phyloP scores from a whole-genome alignment of 2,888 invertebrate genomes.

The Pammene aurita region DNA sequence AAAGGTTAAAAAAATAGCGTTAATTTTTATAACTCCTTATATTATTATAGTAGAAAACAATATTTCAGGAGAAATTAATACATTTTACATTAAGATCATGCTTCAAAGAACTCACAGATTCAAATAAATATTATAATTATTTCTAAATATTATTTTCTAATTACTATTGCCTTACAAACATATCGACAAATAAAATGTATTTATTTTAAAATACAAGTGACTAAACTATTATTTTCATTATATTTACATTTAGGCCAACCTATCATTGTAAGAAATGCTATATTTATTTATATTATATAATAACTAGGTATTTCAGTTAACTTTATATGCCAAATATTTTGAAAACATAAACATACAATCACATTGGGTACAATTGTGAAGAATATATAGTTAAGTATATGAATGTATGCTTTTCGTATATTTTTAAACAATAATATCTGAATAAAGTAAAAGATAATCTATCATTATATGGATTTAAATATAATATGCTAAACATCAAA shows the following conservation, averaged over 20 bases:
- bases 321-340: conserved; percentile 16
- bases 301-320: conserved; percentile 24
- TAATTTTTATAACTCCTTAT: conserved; percentile 36
- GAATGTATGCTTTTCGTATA: not conserved
- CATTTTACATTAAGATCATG: conserved; percentile 31
- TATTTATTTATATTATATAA: conserved; percentile 42
- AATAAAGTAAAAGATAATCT: not conserved
- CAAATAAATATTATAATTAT: conserved; percentile 31
- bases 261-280: conserved; percentile 62
- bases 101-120: conserved; percentile 26
- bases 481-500: conserved; percentile 11
- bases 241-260: conserved; percentile 54
- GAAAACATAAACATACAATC: conserved; percentile 23
- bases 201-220: conserved; percentile 46
- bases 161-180: conserved; percentile 30
- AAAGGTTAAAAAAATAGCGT: not conserved
- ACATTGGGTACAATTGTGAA: conserved; percentile 13
- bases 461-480: conserved; percentile 12
- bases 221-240: conserved; percentile 43
- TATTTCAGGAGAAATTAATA: conserved; percentile 31
- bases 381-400: conserved; percentile 11
- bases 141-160: conserved; percentile 32
- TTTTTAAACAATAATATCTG: not conserved
- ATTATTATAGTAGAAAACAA: conserved; percentile 40
- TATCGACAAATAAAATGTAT: conserved; percentile 48